These are phyloP conservation scores for Alethe diademata DNA, from an alignment of 2,113 vertebrate genomes.

Conservation along the genomic window DNA sequence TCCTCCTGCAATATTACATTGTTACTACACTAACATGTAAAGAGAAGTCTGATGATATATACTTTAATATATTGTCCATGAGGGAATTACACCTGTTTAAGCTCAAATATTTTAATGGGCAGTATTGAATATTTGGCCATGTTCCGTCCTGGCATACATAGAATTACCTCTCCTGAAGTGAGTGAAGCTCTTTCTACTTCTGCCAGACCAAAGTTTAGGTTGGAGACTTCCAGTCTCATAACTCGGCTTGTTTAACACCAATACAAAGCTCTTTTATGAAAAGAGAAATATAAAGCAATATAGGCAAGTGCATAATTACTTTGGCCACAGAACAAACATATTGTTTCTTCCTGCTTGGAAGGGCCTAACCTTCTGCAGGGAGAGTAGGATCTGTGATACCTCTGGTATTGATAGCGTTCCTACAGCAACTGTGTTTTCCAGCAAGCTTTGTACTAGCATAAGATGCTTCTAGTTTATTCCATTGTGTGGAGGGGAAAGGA, in stretches of 20 bases:
- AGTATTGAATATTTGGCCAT: not conserved
- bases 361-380: not conserved
- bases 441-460: not conserved
- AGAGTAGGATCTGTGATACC: not conserved
- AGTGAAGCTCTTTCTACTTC: not conserved
- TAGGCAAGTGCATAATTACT: not conserved
- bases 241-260: not conserved
- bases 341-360: conserved; percentile 36
- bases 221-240: not conserved
- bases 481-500: not conserved
- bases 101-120: not conserved
- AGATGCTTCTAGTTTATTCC: not conserved
- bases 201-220: not conserved
- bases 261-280: conserved; percentile 36
- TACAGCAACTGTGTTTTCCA: not conserved
- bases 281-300: not conserved
- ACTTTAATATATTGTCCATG: not conserved
- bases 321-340: conserved; percentile 25
- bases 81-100: not conserved
- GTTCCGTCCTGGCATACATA: not conserved
- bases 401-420: not conserved
- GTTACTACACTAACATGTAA: not conserved
- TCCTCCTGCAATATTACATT: not conserved
- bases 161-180: not conserved
- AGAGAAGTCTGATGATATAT: not conserved